phyloP scores from a whole-genome alignment of 1,140 invertebrate genomes.

The Sarcophaga peregrina region DNA sequence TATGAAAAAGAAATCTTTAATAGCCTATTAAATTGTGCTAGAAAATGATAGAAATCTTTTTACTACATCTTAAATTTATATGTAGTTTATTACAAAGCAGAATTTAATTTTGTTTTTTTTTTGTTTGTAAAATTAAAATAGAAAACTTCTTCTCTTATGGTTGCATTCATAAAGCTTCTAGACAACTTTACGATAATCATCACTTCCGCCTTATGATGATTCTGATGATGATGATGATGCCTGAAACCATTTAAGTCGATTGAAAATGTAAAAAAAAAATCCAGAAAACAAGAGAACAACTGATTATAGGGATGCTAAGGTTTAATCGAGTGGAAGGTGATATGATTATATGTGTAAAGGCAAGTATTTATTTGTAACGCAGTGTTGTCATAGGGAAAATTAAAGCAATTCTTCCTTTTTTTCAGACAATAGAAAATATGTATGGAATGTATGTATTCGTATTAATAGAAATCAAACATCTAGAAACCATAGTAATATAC shows the following conservation, averaged over 20 bases:
- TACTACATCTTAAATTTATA: too few species aligned
- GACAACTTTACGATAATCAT: slow-evolving; percentile 4
- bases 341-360: slow-evolving; percentile 14
- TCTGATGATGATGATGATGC: background rate
- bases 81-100: too few species aligned
- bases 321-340: slow-evolving; percentile 26
- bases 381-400: background rate
- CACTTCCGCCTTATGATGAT: background rate
- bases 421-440: too few species aligned
- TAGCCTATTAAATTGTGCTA: too few species aligned
- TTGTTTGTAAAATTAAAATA: background rate
- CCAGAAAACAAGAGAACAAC: background rate
- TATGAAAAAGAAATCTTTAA: too few species aligned
- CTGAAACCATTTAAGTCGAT: background rate
- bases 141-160: background rate
- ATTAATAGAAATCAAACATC: slow-evolving; percentile 2
- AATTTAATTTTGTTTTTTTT: background rate
- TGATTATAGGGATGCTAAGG: slow-evolving; percentile 18
- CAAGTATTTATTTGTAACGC: background rate
- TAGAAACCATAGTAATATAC: slow-evolving; percentile 12
- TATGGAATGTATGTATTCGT: too few species aligned
- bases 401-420: background rate
- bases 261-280: background rate
- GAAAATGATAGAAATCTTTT: too few species aligned
- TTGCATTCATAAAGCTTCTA: slow-evolving; percentile 8